Conservation (phyloP, 2,113 vertebrate species). For the Cavia aperea region DNA sequence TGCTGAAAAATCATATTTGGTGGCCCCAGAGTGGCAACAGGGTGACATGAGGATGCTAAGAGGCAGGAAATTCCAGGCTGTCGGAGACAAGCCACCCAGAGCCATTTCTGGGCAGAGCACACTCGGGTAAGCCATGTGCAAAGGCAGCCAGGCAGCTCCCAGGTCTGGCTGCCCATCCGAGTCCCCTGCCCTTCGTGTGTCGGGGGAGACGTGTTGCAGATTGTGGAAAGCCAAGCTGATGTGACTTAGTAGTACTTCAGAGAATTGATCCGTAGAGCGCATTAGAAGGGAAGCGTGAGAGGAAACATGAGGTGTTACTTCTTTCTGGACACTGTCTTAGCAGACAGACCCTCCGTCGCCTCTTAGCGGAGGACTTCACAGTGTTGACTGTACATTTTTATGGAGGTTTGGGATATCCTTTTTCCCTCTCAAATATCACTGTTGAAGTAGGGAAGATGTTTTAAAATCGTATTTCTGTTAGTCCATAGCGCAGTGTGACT, state of each 20-base stretch:
- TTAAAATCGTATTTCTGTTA: background rate
- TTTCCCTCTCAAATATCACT: background rate
- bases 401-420: background rate
- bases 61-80: constrained; percentile 21
- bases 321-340: background rate
- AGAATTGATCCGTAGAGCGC: background rate
- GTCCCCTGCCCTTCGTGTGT: background rate
- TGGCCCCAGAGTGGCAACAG: background rate
- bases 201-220: background rate
- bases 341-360: background rate
- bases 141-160: background rate
- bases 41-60: background rate
- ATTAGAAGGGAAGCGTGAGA: background rate
- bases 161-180: background rate
- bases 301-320: background rate
- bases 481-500: background rate
- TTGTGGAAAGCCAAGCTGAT: background rate
- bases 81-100: background rate
- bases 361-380: background rate
- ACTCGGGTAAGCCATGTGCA: background rate
- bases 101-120: background rate
- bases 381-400: background rate
- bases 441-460: background rate
- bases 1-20: background rate
- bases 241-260: background rate